These are phyloP conservation scores for Cyprinodon brontotheroides DNA, from an alignment of 2,113 vertebrate species.

Conservation along the genomic window DNA sequence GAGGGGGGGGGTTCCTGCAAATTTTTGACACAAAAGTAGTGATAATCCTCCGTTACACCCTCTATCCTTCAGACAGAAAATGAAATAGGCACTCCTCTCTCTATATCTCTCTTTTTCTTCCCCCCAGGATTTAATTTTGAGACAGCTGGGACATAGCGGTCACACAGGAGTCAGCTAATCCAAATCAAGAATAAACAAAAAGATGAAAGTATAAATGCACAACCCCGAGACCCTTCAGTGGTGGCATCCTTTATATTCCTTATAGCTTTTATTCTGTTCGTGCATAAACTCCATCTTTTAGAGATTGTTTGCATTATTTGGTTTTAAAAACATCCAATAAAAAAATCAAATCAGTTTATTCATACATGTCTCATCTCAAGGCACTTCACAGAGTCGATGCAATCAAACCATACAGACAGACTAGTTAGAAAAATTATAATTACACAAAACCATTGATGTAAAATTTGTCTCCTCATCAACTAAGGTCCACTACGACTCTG, in stretches of 20 bases:
- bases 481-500: no score
- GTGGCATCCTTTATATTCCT: conserved; percentile 38
- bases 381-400: no score
- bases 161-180: conserved; percentile 48
- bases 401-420: no score
- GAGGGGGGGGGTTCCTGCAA: conserved; percentile 19
- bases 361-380: no score
- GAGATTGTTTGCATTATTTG: neutral
- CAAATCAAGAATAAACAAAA: conserved; percentile 45
- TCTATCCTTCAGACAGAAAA: conserved; percentile 29
- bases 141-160: conserved; percentile 23
- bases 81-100: conserved; percentile 8
- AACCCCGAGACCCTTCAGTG: conserved; percentile 13
- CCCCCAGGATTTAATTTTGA: conserved; percentile 11
- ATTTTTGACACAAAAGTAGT: conserved; percentile 24
- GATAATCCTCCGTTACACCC: conserved; percentile 26
- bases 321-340: neutral
- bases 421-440: no score
- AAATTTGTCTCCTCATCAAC: neutral
- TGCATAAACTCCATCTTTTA: neutral
- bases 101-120: neutral
- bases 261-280: neutral
- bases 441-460: neutral
- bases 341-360: no score
- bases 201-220: conserved; percentile 15